Percentiles rank a stretch among this genome's conserved stretches.
phyloP scores from a whole-genome alignment of 2,888 invertebrate genomes.

The Serripes groenlandicus region DNA sequence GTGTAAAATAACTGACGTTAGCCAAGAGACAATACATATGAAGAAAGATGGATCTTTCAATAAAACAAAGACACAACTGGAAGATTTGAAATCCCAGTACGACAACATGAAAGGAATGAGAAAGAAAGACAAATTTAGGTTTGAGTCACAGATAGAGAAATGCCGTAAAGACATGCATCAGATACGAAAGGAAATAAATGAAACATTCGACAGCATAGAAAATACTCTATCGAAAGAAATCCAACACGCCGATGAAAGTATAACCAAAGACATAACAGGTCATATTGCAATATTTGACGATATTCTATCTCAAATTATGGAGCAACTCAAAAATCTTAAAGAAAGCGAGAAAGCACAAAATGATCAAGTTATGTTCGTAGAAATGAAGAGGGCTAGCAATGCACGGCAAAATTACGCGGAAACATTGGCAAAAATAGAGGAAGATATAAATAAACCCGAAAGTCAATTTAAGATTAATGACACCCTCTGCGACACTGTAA shows the following conservation, averaged over 20 bases:
- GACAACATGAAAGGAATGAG: neutral
- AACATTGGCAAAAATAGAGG: neutral
- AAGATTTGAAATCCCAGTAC: neutral
- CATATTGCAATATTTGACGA: neutral
- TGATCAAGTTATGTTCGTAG: slow-evolving; percentile 5
- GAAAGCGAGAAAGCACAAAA: neutral
- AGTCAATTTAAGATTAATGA: neutral
- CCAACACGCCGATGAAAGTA: neutral
- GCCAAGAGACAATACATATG: neutral
- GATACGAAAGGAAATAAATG: neutral
- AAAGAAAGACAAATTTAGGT: neutral
- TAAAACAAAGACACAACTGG: neutral
- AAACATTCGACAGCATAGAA: neutral
- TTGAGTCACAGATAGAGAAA: neutral
- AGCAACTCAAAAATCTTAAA: neutral
- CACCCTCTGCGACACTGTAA: neutral
- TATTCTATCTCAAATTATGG: neutral
- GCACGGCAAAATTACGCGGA: neutral
- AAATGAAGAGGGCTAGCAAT: slow-evolving; percentile 1
- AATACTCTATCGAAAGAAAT: neutral
- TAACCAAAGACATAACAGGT: neutral
- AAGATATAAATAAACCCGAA: neutral
- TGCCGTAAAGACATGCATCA: neutral
- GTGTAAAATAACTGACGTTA: neutral
- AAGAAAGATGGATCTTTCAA: neutral